Percentiles rank a stretch among this genome's conserved stretches.
phyloP scores from a whole-genome alignment of 2,888 invertebrate genomes.

The Melipona bicolor region DNA sequence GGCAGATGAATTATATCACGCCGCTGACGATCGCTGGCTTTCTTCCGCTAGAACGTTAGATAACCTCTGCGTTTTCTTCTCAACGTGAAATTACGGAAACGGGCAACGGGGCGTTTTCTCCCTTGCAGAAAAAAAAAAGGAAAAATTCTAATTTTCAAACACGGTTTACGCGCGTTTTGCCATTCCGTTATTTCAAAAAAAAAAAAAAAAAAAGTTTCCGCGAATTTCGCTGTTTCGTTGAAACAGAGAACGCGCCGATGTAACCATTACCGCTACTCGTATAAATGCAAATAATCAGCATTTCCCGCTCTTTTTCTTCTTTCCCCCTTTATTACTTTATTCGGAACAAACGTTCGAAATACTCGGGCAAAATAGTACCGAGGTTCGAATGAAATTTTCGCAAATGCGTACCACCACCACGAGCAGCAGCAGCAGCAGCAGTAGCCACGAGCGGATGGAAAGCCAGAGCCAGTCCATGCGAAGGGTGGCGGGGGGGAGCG shows the following conservation, averaged over 20 bases:
- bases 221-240: too few species aligned
- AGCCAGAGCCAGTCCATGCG: not conserved
- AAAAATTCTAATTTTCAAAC: too few species aligned
- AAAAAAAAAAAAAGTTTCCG: too few species aligned
- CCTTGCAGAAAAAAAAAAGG: too few species aligned
- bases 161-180: too few species aligned
- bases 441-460: not conserved
- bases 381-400: conserved; percentile 15
- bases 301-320: not conserved
- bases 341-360: not conserved
- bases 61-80: not conserved
- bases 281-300: not conserved
- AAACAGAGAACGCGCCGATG: too few species aligned
- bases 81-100: too few species aligned
- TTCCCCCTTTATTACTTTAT: not conserved
- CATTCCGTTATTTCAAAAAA: too few species aligned
- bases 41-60: not conserved
- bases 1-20: conserved; percentile 14
- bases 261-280: too few species aligned
- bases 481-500: too few species aligned
- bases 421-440: too few species aligned
- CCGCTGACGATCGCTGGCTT: not conserved
- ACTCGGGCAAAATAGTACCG: not conserved
- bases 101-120: too few species aligned
- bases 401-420: not conserved